phyloP scores from a whole-genome alignment of 1,140 invertebrate species.

The Heliconius hewitsoni region DNA sequence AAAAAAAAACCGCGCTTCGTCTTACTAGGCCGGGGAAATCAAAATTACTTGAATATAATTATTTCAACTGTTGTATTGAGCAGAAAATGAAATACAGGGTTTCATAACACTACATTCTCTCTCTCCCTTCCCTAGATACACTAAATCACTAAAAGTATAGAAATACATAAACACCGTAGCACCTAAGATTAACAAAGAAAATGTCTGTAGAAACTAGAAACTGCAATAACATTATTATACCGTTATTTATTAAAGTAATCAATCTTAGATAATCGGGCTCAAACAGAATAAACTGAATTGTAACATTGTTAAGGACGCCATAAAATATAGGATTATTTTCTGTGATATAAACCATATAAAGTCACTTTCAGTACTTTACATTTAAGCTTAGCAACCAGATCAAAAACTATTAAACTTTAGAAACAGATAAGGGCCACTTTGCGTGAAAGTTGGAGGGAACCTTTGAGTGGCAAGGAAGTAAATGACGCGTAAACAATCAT shows the following conservation, averaged over 20 bases:
- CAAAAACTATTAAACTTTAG: slow-evolving; percentile 31
- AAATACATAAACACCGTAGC: background rate
- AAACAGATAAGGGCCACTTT: slow-evolving; percentile 27
- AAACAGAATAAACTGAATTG: background rate
- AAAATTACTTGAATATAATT: no score
- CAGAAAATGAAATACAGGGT: no score
- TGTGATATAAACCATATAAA: background rate
- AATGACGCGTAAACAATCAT: slow-evolving; percentile 55
- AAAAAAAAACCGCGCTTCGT: background rate
- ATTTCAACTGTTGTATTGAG: no score
- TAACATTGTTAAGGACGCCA: background rate
- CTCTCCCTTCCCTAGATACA: background rate
- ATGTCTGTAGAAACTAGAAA: background rate
- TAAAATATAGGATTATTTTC: slow-evolving; percentile 8
- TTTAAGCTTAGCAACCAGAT: slow-evolving; percentile 28
- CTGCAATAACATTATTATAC: background rate
- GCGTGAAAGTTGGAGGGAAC: slow-evolving; percentile 35
- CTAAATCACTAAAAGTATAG: no score
- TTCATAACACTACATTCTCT: no score
- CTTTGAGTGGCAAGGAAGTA: slow-evolving; percentile 28
- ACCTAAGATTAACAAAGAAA: background rate
- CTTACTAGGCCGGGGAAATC: no score
- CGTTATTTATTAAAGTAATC: background rate
- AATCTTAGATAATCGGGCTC: background rate
- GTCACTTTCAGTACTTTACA: slow-evolving; percentile 1